These are phyloP conservation scores for Montifringilla adamsi DNA, from an alignment of 2,113 vertebrate genomes.

Conservation along the genomic window DNA sequence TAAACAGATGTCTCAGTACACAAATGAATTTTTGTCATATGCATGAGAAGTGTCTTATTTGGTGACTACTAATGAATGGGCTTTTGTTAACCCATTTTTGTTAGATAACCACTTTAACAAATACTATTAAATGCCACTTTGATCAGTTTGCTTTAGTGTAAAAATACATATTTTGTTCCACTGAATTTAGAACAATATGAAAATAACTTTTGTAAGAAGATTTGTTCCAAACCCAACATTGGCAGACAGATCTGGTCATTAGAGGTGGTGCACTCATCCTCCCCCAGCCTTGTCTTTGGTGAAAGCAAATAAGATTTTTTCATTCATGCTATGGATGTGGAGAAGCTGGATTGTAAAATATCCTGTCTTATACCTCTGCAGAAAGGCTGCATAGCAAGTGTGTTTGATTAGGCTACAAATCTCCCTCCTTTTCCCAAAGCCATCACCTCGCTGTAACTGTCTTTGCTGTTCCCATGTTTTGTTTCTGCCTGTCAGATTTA, in stretches of 20 bases:
- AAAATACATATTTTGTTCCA: background rate
- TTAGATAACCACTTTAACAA: constrained; percentile 57
- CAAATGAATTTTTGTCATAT: constrained; percentile 42
- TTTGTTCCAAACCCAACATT: background rate
- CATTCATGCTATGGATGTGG: background rate
- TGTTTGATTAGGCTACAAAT: background rate
- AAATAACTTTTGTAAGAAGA: background rate
- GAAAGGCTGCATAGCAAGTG: background rate
- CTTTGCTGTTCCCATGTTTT: background rate
- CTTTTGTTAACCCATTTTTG: constrained; percentile 51
- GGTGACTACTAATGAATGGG: constrained; percentile 57
- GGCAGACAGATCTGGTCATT: background rate
- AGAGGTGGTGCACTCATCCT: background rate
- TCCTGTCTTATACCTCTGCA: background rate
- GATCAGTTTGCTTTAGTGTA: constrained; percentile 52
- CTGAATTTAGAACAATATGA: background rate
- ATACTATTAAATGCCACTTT: constrained; percentile 45
- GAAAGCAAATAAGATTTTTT: background rate
- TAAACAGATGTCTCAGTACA: constrained; percentile 48
- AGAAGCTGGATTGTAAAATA: constrained; percentile 5
- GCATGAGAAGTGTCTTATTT: constrained; percentile 60
- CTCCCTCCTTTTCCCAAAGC: background rate
- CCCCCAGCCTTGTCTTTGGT: background rate
- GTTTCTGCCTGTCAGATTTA: background rate
- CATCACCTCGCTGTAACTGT: background rate